Base-by-base conservation (phyloP, 1,140 invertebrate genomes). In the Drosophila baimaii region DNA sequence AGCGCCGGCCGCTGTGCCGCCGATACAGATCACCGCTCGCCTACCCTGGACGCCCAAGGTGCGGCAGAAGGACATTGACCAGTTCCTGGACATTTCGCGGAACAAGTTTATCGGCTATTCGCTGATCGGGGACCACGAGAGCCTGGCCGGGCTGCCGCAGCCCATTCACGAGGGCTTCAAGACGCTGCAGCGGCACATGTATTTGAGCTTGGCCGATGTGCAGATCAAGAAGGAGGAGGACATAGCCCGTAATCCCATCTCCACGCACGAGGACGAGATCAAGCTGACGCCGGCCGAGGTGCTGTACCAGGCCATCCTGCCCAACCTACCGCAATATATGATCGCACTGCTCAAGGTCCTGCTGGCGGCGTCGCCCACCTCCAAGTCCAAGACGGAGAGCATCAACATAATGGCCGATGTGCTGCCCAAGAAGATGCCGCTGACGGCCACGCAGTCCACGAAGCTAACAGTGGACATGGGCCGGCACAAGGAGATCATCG, bases 371-470 rank as follows among this genome's bases (percentile, higher is more conserved):
- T 97, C 98, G 17, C 98, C 99, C 0, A 99, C 98, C 5, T 99
- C 97, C 19, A 99, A 99, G 93, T 96, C 98, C 17, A 99, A 99
- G 93, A 98, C 97, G 29, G 99, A 99, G 92, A 98, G 98, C 55
- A 98, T 99, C 81, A 99, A 99, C 93, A 99, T 99, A 39, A 96
- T 99, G 95, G 96, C 98, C 47, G 99, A 99, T 93, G 96, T 99
- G 43, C 92, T 99, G 70, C 98, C 98, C 6, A 97, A 98, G 93
- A 97, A 98, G 93, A 98, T 98, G 97, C 97, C 98, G 93, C 97
- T 98, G 93, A 99, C 98, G 46, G 96, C 99, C 31, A 93, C 99
- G n/a, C 98, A 99, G 91, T 98, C 98, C 0, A 97, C 99, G 93
- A 98, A 99, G 93, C 93, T 99, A 13, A 97, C 97, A 25, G 97